Conservation (phyloP, 2,888 invertebrate species). For the Nomada lathburiana region DNA sequence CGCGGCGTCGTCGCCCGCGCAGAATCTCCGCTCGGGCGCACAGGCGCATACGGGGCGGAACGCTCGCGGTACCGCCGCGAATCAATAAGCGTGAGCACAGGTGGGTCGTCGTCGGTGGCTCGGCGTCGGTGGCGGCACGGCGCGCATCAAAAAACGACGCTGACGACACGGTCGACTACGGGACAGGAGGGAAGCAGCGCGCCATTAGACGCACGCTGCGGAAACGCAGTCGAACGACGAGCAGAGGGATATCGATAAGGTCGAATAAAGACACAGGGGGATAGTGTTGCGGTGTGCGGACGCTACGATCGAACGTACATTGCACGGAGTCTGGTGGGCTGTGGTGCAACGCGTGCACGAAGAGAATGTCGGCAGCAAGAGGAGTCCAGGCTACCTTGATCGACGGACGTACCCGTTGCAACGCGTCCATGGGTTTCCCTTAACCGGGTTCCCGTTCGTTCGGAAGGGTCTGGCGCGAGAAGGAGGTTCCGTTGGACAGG, state of each 20-base stretch:
- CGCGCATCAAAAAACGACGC: slow-evolving; percentile 58
- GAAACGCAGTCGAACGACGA: not conserved
- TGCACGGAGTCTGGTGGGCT: not conserved
- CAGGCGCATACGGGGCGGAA: slow-evolving; percentile 40
- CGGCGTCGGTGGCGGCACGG: slow-evolving; percentile 61
- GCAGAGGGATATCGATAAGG: not conserved
- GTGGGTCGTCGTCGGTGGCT: slow-evolving; percentile 73
- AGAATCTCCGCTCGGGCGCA: slow-evolving; percentile 52
- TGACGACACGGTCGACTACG: slow-evolving; percentile 34
- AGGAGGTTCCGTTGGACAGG: not conserved
- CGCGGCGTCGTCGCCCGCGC: slow-evolving; percentile 26
- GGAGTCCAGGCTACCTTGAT: slow-evolving; percentile 43
- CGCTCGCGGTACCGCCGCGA: slow-evolving; percentile 64
- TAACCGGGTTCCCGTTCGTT: slow-evolving; percentile 11
- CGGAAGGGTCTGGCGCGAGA: too few species aligned
- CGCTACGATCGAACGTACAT: slow-evolving; percentile 1
- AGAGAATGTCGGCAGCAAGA: slow-evolving; percentile 48
- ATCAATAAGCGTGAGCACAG: slow-evolving; percentile 78
- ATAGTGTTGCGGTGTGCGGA: not conserved
- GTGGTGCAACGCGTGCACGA: slow-evolving; percentile 10
- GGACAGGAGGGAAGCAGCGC: slow-evolving; percentile 15
- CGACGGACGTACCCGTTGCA: slow-evolving; percentile 32
- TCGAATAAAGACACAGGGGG: not conserved
- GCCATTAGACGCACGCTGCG: slow-evolving; percentile 18
- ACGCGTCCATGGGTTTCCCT: slow-evolving; percentile 10